Percentiles rank a stretch among this genome's conserved stretches.
Evolutionary conservation across 2,888 invertebrate genomes (phyloP).

Genomic region (Steinernema scapterisci): DNA sequence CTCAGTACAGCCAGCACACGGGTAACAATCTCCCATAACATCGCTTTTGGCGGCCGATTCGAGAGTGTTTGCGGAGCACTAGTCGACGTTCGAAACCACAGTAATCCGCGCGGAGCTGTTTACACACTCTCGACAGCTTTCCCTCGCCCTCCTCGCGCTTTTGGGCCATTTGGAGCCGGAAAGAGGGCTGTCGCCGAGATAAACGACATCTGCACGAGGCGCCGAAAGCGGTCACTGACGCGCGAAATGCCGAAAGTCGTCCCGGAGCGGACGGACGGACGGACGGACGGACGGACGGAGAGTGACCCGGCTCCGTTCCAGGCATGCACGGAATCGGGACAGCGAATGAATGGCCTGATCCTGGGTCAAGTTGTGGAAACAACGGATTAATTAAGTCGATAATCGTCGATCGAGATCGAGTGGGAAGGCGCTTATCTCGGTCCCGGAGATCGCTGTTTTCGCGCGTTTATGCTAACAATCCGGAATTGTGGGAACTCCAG

Average conservation of each 20-base stretch:
- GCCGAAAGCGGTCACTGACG: slow-evolving; percentile 16
- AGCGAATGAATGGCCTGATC: neutral
- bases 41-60: slow-evolving; percentile 29
- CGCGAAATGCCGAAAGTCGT: slow-evolving; percentile 12
- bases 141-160: slow-evolving; percentile 2
- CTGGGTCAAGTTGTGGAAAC: neutral
- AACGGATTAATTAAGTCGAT: slow-evolving; percentile 19
- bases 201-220: neutral
- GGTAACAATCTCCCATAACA: slow-evolving; percentile 30
- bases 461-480: slow-evolving; percentile 14
- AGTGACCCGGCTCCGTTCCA: neutral
- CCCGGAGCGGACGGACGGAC: neutral
- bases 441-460: neutral
- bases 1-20: neutral
- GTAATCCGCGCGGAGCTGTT: slow-evolving; percentile 23
- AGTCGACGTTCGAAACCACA: slow-evolving; percentile 16
- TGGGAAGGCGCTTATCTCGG: neutral
- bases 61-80: slow-evolving; percentile 28
- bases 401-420: slow-evolving; percentile 7
- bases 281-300: too few species aligned
- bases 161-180: neutral
- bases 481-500: neutral
- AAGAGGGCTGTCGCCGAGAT: neutral
- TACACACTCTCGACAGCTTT: slow-evolving; percentile 29
- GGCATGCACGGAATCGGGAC: neutral